Percentiles rank a stretch among this genome's conserved stretches.
phyloP scores from a whole-genome alignment of 2,888 invertebrate genomes.

The Arctia plantaginis region DNA sequence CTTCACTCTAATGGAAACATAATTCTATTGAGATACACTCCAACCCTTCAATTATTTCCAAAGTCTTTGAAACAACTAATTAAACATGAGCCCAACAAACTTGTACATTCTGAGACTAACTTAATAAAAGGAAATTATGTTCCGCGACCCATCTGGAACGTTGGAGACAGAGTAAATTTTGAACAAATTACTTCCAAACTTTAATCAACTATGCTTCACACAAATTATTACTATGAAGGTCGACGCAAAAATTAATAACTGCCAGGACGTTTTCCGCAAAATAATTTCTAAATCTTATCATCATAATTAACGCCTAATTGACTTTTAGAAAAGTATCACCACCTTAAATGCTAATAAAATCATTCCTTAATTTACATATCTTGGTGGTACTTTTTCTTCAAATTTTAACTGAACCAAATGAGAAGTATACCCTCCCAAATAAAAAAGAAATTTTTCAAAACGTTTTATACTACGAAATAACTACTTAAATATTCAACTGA shows the following conservation, averaged over 20 bases:
- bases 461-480: background rate
- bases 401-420: background rate
- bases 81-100: constrained; percentile 77
- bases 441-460: background rate
- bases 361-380: background rate
- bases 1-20: constrained; percentile 41
- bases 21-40: constrained; percentile 46
- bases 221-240: constrained; percentile 45
- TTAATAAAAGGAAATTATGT: constrained; percentile 82
- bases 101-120: constrained; percentile 76
- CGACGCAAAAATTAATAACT: constrained; percentile 4
- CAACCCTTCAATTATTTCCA: constrained; percentile 61
- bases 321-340: background rate
- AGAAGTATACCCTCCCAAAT: background rate
- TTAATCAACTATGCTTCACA: constrained; percentile 76
- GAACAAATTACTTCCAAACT: constrained; percentile 82
- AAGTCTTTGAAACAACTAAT: constrained; percentile 73
- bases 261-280: background rate
- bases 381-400: background rate
- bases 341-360: background rate
- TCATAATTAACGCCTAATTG: background rate
- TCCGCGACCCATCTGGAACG: constrained; percentile 80
- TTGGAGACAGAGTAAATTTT: constrained; percentile 81
- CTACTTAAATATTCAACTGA: no score
- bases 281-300: background rate